These are phyloP conservation scores for Brachyalestes nurse DNA, from an alignment of 2,797 vertebrate genomes.

Conservation along the genomic window DNA sequence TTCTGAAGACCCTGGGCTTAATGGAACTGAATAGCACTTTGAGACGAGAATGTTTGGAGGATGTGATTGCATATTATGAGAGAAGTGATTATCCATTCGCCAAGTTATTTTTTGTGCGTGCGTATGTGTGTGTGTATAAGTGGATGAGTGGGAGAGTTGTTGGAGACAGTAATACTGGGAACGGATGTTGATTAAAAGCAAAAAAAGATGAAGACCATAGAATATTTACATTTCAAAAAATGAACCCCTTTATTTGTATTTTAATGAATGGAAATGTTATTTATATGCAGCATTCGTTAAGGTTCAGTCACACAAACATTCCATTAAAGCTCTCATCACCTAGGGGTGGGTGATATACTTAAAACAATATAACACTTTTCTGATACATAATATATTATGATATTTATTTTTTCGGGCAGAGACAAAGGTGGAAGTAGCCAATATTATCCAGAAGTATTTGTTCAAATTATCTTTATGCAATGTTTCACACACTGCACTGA, in stretches of 20 bases:
- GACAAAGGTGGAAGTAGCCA: too few species aligned
- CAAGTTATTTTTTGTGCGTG: constrained; percentile 42
- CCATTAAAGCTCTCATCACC: neutral
- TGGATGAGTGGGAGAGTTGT: constrained; percentile 4
- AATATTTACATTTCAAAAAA: neutral
- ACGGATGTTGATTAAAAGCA: constrained; percentile 3
- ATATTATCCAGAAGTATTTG: too few species aligned
- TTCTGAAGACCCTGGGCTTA: constrained; percentile 52
- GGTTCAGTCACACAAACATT: neutral
- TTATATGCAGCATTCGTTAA: neutral
- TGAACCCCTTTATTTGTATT: neutral
- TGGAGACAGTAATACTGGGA: constrained; percentile 2
- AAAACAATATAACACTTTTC: neutral
- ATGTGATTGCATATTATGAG: constrained; percentile 50
- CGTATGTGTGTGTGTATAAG: constrained; percentile 41
- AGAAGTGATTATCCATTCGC: constrained; percentile 44
- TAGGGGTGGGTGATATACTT: too few species aligned
- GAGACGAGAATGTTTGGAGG: constrained; percentile 50
- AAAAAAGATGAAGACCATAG: too few species aligned
- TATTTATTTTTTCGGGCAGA: too few species aligned
- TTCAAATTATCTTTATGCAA: too few species aligned
- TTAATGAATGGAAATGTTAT: neutral
- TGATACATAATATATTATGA: too few species aligned
- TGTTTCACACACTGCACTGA: too few species aligned
- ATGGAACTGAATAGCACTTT: constrained; percentile 56